Evolutionary conservation across 1,140 invertebrate genomes (phyloP).

Genomic region (Dendroctonus valens): DNA sequence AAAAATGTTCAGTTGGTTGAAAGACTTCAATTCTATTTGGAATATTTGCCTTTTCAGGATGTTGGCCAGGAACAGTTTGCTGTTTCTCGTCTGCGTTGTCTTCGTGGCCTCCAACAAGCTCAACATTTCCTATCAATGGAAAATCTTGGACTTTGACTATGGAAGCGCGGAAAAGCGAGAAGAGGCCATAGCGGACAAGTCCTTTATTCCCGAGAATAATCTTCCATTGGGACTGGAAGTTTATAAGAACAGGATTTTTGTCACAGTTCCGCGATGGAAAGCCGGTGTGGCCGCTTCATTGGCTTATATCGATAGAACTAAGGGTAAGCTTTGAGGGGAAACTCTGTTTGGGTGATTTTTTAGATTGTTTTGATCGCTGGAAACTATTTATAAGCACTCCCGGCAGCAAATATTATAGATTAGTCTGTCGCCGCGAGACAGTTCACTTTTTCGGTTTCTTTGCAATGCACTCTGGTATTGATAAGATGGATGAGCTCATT

Average conservation of each 20-base stretch:
- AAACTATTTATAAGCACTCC: too few relatives aligned
- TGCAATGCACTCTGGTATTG: too few relatives aligned
- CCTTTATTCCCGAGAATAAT: constrained; percentile 66
- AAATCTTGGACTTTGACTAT: constrained; percentile 68
- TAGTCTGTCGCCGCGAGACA: too few relatives aligned
- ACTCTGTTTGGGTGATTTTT: too few relatives aligned
- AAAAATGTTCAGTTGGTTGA: too few relatives aligned
- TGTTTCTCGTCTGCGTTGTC: too few relatives aligned
- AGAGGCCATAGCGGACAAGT: constrained; percentile 54
- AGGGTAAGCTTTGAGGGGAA: constrained; percentile 53
- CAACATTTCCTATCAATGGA: constrained; percentile 66
- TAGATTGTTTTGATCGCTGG: too few relatives aligned
- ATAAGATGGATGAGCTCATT: too few relatives aligned
- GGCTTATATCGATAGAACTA: constrained; percentile 66
- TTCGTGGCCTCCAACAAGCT: constrained; percentile 11
- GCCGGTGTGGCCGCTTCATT: constrained; percentile 69
- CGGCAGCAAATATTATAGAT: too few relatives aligned
- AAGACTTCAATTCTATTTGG: too few relatives aligned
- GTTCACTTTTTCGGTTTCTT: too few relatives aligned
- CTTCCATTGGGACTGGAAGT: constrained; percentile 70
- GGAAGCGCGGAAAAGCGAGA: constrained; percentile 55
- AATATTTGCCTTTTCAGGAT: constrained; percentile 10
- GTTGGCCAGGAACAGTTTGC: neutral
- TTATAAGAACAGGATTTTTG: constrained; percentile 61
- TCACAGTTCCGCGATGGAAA: constrained; percentile 73